A percentile compares a stretch with the other conserved stretches of the same genome.
Conservation (phyloP, 92 coral and sea anemone species). For the Palythoa grandiflora region DNA sequence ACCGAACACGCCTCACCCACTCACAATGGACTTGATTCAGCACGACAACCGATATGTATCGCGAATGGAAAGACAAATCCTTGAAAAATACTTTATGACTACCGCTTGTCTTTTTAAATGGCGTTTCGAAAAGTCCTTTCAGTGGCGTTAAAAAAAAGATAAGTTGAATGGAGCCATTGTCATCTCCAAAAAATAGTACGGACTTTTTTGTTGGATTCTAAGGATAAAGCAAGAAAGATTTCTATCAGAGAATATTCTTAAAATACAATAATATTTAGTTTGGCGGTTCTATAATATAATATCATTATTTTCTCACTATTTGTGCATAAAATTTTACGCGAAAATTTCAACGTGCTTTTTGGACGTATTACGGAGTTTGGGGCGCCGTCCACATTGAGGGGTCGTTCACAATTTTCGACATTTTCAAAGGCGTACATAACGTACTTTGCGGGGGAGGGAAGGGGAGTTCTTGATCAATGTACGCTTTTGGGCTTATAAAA, state of each 20-base stretch:
- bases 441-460: no score
- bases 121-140: constrained; percentile 95
- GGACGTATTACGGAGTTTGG: no score
- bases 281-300: no score
- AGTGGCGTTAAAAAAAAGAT: constrained; percentile 80
- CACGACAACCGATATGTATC: constrained; percentile 72
- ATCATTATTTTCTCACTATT: no score
- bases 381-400: no score
- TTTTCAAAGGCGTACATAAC: no score
- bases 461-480: no score
- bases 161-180: constrained; percentile 86
- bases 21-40: constrained; percentile 85
- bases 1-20: constrained; percentile 92
- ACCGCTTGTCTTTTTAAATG: constrained; percentile 92
- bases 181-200: constrained; percentile 89
- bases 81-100: constrained; percentile 83
- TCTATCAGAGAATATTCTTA: neutral
- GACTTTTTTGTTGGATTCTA: constrained; percentile 79
- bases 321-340: no score
- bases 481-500: no score
- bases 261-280: neutral
- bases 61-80: constrained; percentile 83
- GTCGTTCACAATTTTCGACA: no score
- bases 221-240: neutral
- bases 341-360: no score